Percentiles rank a stretch among this genome's conserved stretches.
Conservation (phyloP, 2,888 invertebrate species). For the Cylloceria caligata region DNA sequence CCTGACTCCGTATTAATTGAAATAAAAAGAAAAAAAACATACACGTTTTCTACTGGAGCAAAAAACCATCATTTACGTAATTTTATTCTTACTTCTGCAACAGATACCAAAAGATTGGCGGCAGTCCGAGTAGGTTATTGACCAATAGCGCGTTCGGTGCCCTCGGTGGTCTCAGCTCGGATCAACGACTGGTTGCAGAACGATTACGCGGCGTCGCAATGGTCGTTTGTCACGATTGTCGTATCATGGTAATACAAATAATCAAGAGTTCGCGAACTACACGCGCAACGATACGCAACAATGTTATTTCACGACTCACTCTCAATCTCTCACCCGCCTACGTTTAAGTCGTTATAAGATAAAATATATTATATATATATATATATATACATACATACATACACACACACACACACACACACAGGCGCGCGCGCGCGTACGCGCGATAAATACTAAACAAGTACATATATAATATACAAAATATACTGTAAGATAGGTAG, state of each 20-base stretch:
- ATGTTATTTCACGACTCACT: slow-evolving; percentile 92
- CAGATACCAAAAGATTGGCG: slow-evolving; percentile 86
- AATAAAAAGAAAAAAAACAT: background rate
- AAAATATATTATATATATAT: slow-evolving; percentile 60
- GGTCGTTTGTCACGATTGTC: slow-evolving; percentile 97
- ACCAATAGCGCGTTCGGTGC: slow-evolving; percentile 85
- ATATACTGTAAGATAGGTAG: slow-evolving; percentile 63
- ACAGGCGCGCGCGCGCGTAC: no score
- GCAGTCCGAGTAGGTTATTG: slow-evolving; percentile 87
- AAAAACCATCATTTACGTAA: background rate
- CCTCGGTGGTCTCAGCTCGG: slow-evolving; percentile 80
- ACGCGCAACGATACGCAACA: slow-evolving; percentile 93
- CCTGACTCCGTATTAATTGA: no score
- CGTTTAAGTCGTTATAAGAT: slow-evolving; percentile 83
- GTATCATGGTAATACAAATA: slow-evolving; percentile 96
- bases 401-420: no score
- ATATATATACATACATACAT: no score
- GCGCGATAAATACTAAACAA: slow-evolving; percentile 12
- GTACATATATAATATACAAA: slow-evolving; percentile 41
- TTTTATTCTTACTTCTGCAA: background rate
- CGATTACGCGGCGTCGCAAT: slow-evolving; percentile 91
- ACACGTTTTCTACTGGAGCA: no score
- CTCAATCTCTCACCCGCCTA: slow-evolving; percentile 94
- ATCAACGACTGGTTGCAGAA: slow-evolving; percentile 85
- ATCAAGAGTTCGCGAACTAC: slow-evolving; percentile 95